A percentile compares a stretch with the other conserved stretches of the same genome.
phyloP scores from a whole-genome alignment of 2,797 vertebrate species.

The Phyllotis vaccarum region DNA sequence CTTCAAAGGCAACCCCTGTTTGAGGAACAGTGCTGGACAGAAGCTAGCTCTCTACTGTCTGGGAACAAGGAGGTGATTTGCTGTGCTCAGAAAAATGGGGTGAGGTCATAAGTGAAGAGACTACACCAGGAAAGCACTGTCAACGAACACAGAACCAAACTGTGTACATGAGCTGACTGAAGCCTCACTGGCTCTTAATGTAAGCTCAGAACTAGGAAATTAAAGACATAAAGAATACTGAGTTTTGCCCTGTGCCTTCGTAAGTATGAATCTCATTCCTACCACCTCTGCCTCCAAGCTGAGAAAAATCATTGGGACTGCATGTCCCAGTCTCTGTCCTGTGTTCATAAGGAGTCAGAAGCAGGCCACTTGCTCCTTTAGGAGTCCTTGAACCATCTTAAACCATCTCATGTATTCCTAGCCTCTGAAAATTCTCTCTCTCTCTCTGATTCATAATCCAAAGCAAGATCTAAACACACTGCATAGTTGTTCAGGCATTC shows the following conservation, averaged over 20 bases:
- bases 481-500: neutral
- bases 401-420: neutral
- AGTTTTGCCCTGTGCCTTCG: neutral
- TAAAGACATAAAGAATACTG: neutral
- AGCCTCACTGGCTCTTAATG: no score
- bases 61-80: neutral
- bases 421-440: neutral
- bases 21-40: neutral
- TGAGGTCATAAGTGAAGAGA: neutral
- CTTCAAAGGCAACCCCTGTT: neutral
- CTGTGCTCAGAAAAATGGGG: neutral
- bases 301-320: neutral
- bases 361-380: neutral
- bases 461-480: neutral
- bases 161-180: no score
- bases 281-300: accelerated
- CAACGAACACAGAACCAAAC: neutral
- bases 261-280: neutral
- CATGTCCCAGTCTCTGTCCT: no score
- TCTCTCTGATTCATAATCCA: neutral
- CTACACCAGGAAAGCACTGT: neutral
- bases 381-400: neutral
- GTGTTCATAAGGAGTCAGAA: accelerated
- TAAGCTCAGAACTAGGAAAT: neutral
- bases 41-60: neutral